These are phyloP conservation scores for Drosophila bocqueti DNA, from an alignment of 1,140 invertebrate genomes.

Conservation along the genomic window DNA sequence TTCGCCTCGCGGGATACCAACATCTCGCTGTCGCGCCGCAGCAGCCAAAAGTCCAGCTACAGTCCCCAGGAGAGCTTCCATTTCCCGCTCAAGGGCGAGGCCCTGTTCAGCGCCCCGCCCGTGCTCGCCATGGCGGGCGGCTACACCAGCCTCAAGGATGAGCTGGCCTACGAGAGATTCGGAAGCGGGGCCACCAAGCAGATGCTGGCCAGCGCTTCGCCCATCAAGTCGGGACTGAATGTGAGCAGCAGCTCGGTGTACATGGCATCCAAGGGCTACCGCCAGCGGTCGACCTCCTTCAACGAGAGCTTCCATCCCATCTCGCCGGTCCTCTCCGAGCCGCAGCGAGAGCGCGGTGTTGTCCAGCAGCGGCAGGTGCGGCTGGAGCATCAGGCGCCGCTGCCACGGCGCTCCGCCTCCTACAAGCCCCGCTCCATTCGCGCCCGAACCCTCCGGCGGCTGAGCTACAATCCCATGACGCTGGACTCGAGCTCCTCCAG, in stretches of 20 bases:
- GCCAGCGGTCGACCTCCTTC: constrained; percentile 84
- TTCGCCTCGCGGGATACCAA: constrained; percentile 84
- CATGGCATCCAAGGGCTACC: constrained; percentile 55
- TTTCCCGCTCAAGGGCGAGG: constrained; percentile 72
- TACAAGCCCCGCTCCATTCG: constrained; percentile 85
- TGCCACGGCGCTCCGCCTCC: constrained; percentile 62
- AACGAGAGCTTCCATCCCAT: constrained; percentile 83
- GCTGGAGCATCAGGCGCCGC: constrained; percentile 26
- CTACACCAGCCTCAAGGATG: constrained; percentile 52
- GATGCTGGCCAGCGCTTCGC: constrained; percentile 71
- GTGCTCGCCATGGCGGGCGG: constrained; percentile 48
- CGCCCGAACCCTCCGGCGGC: constrained; percentile 86
- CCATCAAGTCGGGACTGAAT: constrained; percentile 69
- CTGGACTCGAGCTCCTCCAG: constrained; percentile 85
- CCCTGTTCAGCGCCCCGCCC: constrained; percentile 60
- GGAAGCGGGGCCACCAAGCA: constrained; percentile 68
- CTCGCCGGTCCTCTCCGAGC: constrained; percentile 76
- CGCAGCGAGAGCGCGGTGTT: constrained; percentile 31
- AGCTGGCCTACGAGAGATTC: constrained; percentile 64
- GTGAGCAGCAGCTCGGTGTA: constrained; percentile 69
- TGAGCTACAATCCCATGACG: constrained; percentile 87
- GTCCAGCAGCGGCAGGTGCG: constrained; percentile 50
- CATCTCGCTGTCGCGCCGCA: constrained; percentile 79
- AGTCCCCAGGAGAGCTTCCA: constrained; percentile 81
- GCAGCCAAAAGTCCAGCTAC: constrained; percentile 84